Conservation (phyloP, 2,113 vertebrate species). For the Cranoglanis bouderius region DNA sequence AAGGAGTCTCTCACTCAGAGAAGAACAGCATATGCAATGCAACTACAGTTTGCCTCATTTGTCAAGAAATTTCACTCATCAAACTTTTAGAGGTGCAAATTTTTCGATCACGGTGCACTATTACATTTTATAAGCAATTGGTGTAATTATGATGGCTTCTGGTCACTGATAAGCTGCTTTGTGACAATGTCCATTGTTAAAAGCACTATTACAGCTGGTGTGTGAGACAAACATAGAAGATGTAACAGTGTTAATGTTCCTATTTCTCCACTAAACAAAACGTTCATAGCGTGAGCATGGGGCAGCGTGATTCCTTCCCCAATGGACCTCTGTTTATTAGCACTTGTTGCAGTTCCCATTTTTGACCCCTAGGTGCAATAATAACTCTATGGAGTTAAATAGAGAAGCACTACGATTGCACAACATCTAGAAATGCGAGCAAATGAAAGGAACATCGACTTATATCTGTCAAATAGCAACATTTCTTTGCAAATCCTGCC, state of each 20-base stretch:
- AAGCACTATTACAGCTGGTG: too few species aligned
- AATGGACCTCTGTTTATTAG: not conserved
- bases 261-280: not conserved
- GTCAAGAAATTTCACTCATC: too few species aligned
- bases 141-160: too few species aligned
- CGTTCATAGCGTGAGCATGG: not conserved
- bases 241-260: not conserved
- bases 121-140: too few species aligned
- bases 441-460: not conserved
- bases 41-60: not conserved
- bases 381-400: not conserved
- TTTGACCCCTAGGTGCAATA: not conserved
- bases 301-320: not conserved
- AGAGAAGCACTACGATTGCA: not conserved
- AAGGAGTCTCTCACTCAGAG: not conserved
- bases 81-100: too few species aligned
- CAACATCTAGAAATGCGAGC: not conserved
- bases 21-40: not conserved
- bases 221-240: not conserved
- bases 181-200: too few species aligned
- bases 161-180: too few species aligned
- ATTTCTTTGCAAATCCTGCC: not conserved
- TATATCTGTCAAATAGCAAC: not conserved
- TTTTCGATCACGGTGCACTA: too few species aligned
- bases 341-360: not conserved